phyloP scores from a whole-genome alignment of 2,797 vertebrate species.

The Lacerta bilineata region DNA sequence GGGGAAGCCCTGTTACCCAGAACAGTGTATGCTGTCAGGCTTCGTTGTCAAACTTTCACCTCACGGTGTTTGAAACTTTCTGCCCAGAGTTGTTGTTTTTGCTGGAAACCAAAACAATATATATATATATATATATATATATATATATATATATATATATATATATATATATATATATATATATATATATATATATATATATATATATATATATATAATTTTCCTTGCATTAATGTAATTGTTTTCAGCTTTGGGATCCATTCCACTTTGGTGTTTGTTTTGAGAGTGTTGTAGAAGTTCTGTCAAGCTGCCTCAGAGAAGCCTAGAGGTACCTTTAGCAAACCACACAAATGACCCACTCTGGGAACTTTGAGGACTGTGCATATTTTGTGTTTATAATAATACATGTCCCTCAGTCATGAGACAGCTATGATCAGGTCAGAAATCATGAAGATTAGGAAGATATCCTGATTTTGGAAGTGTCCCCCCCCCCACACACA shows the following conservation, averaged over 20 bases:
- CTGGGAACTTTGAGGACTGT: background rate
- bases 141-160: too few relatives aligned
- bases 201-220: conserved; percentile 23
- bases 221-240: conserved; percentile 6
- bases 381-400: background rate
- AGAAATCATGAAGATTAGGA: background rate
- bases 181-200: too few relatives aligned
- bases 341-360: background rate
- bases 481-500: too few relatives aligned
- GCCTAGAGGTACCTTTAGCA: conserved; percentile 13
- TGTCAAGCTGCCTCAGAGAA: conserved; percentile 6
- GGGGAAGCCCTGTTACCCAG: conserved; percentile 41
- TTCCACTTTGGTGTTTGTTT: conserved; percentile 43
- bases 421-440: background rate
- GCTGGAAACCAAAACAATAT: conserved; percentile 27
- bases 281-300: conserved; percentile 28
- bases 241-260: conserved; percentile 10
- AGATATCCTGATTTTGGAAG: background rate
- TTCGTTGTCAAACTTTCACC: conserved; percentile 42
- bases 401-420: background rate
- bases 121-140: too few relatives aligned
- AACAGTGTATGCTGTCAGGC: conserved; percentile 18
- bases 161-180: too few relatives aligned
- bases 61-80: conserved; percentile 33
- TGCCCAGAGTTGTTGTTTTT: conserved; percentile 13